Evolutionary conservation across 2,888 invertebrate genomes (phyloP).

Genomic region (Thymelicus lineola): DNA sequence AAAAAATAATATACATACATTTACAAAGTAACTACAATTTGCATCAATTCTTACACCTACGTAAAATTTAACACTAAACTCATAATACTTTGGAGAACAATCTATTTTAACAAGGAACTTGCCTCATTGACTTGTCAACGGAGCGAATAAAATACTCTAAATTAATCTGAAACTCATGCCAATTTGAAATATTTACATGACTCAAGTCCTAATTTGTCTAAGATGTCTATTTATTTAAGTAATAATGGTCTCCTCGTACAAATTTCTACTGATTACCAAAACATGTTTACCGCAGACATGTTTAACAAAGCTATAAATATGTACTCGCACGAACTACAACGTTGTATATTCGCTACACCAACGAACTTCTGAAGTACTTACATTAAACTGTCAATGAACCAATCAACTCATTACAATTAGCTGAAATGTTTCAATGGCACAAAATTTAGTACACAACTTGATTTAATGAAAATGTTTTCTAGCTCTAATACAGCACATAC

Average conservation of each 20-base stretch:
- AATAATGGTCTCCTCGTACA: background rate
- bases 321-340: conserved; percentile 19
- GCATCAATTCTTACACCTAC: conserved; percentile 32
- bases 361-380: conserved; percentile 24
- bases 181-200: conserved; percentile 29
- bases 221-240: conserved; percentile 11
- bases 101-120: conserved; percentile 13
- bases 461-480: conserved; percentile 30
- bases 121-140: background rate
- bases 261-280: conserved; percentile 3
- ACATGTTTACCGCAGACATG: background rate
- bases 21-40: conserved; percentile 37
- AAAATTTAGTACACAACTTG: background rate
- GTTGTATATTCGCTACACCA: conserved; percentile 12
- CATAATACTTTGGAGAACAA: background rate
- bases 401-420: conserved; percentile 15
- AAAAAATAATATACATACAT: conserved; percentile 40
- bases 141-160: conserved; percentile 11
- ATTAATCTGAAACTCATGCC: conserved; percentile 29
- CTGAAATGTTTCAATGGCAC: conserved; percentile 27
- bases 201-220: conserved; percentile 8
- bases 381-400: conserved; percentile 13
- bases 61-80: conserved; percentile 19
- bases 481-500: conserved; percentile 41
- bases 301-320: conserved; percentile 9